A percentile compares a stretch with the other conserved stretches of the same genome.
These are phyloP conservation scores for Drosophila differens DNA, from an alignment of 2,888 invertebrate genomes.

Conservation along the genomic window DNA sequence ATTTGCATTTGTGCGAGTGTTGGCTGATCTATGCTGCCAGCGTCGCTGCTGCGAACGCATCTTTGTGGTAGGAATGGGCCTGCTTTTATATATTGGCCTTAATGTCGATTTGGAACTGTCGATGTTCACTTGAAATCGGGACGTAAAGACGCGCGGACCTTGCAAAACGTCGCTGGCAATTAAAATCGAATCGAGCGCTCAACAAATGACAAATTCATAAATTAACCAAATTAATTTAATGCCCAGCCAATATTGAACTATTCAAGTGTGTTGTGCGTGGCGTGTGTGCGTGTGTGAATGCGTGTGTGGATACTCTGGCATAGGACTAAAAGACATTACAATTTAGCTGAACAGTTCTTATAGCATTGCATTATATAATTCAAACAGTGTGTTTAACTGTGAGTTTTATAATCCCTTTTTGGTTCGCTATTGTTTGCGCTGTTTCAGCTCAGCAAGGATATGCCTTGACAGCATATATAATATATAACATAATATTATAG, in stretches of 20 bases:
- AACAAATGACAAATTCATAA: slow-evolving; percentile 49
- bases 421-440: slow-evolving; percentile 15
- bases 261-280: slow-evolving; percentile 11
- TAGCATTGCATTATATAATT: slow-evolving; percentile 38
- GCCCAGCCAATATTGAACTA: slow-evolving; percentile 21
- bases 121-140: slow-evolving; percentile 85
- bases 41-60: slow-evolving; percentile 56
- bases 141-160: slow-evolving; percentile 85
- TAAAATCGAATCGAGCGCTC: slow-evolving; percentile 64
- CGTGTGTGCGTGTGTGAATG: slow-evolving; percentile 18
- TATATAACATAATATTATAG: not conserved
- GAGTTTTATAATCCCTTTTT: slow-evolving; percentile 44
- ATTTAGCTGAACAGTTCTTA: slow-evolving; percentile 3
- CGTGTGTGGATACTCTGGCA: slow-evolving; percentile 25
- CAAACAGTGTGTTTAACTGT: slow-evolving; percentile 51
- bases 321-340: slow-evolving; percentile 23
- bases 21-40: slow-evolving; percentile 57
- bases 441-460: slow-evolving; percentile 58
- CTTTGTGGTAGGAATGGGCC: slow-evolving; percentile 70
- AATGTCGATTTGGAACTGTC: slow-evolving; percentile 84
- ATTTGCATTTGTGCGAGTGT: slow-evolving; percentile 22
- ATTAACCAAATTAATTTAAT: slow-evolving; percentile 27
- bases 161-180: slow-evolving; percentile 74
- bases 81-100: slow-evolving; percentile 82
- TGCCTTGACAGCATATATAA: slow-evolving; percentile 19